A percentile compares a stretch with the other conserved stretches of the same genome.
phyloP scores from a whole-genome alignment of 2,797 vertebrate species.

The Bucorvus abyssinicus region DNA sequence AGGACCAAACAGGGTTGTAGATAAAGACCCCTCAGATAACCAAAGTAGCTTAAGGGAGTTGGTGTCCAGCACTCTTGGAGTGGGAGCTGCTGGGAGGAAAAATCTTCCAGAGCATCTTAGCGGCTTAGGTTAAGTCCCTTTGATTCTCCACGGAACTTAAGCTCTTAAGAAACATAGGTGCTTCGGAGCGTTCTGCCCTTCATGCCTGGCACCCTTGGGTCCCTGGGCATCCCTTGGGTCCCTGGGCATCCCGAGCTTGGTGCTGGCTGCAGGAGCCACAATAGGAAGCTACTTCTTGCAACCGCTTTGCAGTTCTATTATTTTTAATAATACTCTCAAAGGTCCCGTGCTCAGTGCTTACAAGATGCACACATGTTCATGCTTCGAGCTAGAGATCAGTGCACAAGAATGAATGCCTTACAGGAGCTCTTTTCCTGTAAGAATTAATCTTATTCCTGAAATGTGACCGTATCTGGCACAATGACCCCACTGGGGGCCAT shows the following conservation, averaged over 20 bases:
- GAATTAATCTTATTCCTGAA: constrained; percentile 60
- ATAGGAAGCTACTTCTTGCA: not conserved
- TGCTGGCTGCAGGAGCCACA: not conserved
- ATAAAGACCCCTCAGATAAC: not conserved
- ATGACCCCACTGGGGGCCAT: not conserved
- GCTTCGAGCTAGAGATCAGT: not conserved
- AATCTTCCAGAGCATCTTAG: constrained; percentile 65
- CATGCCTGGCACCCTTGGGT: not conserved
- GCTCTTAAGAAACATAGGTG: constrained; percentile 48
- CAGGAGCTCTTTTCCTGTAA: constrained; percentile 51
- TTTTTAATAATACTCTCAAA: not conserved
- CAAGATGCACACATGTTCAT: not conserved
- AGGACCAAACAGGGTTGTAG: not conserved
- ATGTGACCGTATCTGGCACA: constrained; percentile 29
- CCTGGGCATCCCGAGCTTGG: rapidly evolving
- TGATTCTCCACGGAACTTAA: constrained; percentile 46
- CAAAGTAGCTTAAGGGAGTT: constrained; percentile 39
- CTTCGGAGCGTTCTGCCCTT: not conserved
- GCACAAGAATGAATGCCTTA: not conserved
- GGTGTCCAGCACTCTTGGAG: constrained; percentile 24
- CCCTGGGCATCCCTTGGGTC: not conserved
- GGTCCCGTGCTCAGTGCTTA: not conserved
- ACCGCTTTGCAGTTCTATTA: not conserved
- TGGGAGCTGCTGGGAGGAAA: constrained; percentile 17
- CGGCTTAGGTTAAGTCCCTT: constrained; percentile 47